phyloP scores from a whole-genome alignment of 2,113 vertebrate genomes.

The Pedionomus torquatus region DNA sequence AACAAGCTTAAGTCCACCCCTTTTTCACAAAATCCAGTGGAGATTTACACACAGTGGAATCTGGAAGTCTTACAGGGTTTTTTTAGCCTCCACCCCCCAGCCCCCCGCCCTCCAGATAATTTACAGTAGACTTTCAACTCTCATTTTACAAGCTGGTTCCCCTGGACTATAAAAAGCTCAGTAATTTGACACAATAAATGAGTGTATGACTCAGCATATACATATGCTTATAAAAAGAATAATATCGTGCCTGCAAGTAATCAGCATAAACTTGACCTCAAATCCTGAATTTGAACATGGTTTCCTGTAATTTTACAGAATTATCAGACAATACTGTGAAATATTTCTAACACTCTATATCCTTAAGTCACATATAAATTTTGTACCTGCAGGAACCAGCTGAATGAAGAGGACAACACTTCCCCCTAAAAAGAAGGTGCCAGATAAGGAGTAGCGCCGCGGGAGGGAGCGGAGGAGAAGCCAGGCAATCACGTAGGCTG shows the following conservation, averaged over 20 bases:
- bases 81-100: not conserved
- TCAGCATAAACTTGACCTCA: not conserved
- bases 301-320: not conserved
- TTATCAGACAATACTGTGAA: not conserved
- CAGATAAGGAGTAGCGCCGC: constrained; percentile 79
- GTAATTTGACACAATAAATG: constrained; percentile 33
- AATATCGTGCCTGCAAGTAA: not conserved
- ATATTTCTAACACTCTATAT: not conserved
- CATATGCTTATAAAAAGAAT: not conserved
- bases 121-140: not conserved
- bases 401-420: constrained; percentile 84
- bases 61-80: not conserved
- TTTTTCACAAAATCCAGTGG: not conserved
- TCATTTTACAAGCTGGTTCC: not conserved
- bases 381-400: constrained; percentile 83
- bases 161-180: constrained; percentile 37
- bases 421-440: constrained; percentile 81
- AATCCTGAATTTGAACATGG: not conserved
- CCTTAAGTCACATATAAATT: not conserved
- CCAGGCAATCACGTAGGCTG: constrained; percentile 88
- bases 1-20: not conserved
- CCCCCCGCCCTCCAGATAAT: not conserved
- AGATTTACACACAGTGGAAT: not conserved
- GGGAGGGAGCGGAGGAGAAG: constrained; percentile 82
- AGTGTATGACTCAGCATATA: not conserved